Evolutionary conservation across 2,113 vertebrate species (phyloP).

Genomic region (Rynchops niger): DNA sequence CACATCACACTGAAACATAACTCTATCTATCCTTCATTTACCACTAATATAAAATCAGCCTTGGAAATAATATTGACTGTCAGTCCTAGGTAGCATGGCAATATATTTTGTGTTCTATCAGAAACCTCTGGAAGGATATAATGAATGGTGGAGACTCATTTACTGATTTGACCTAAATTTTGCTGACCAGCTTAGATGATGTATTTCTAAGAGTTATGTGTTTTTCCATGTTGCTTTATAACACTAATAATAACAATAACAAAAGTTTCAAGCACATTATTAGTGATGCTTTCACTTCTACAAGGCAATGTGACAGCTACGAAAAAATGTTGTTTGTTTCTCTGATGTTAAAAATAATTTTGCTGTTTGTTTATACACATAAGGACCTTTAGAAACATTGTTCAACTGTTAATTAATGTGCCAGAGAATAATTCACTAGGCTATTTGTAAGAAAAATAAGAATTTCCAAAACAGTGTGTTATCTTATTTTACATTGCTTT

Average conservation of each 20-base stretch:
- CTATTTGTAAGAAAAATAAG: background rate
- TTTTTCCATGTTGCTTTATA: background rate
- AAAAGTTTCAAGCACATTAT: background rate
- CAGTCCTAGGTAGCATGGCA: background rate
- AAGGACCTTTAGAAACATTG: background rate
- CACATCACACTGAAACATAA: background rate
- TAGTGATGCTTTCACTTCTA: background rate
- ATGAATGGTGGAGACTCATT: background rate
- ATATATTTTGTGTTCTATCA: background rate
- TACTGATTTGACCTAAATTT: background rate
- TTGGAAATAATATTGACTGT: conserved; percentile 7
- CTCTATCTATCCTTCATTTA: background rate
- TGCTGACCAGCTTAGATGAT: background rate
- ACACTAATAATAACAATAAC: background rate
- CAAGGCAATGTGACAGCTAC: background rate
- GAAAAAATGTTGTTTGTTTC: background rate
- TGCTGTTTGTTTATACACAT: background rate
- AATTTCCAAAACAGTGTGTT: background rate
- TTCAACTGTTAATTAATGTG: background rate
- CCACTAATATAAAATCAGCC: background rate
- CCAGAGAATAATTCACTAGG: background rate
- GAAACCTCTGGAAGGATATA: background rate
- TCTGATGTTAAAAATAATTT: background rate
- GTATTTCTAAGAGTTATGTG: background rate
- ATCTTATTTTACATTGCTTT: background rate